Evolutionary conservation across 2,888 invertebrate species (phyloP).

Genomic region (Rhyacophila evoluta): DNA sequence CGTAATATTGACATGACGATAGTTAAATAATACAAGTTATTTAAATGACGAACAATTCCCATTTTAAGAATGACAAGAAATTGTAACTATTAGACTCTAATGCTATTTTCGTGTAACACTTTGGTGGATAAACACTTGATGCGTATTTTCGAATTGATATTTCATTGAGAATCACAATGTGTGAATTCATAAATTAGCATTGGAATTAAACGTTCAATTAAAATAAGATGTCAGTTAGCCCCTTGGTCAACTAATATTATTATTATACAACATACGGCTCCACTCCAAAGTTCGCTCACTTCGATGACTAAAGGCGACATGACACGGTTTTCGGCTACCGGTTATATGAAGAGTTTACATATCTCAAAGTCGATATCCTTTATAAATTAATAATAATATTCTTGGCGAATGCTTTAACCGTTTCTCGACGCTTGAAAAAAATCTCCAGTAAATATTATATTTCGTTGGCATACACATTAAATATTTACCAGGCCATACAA

Average conservation of each 20-base stretch:
- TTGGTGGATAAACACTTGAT: too few species aligned
- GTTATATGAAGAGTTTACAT: background rate
- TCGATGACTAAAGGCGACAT: conserved; percentile 7
- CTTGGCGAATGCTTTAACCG: background rate
- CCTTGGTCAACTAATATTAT: background rate
- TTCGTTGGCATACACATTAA: too few species aligned
- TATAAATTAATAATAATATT: background rate
- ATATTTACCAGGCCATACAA: too few species aligned
- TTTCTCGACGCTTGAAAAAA: background rate
- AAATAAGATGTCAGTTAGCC: background rate
- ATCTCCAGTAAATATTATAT: too few species aligned
- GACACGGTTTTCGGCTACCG: conserved; percentile 13
- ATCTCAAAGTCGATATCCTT: background rate
- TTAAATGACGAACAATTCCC: too few species aligned
- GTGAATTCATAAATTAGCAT: background rate
- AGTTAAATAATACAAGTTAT: too few species aligned
- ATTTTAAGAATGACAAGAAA: too few species aligned
- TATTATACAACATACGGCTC: background rate
- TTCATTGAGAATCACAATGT: background rate
- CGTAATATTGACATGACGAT: too few species aligned
- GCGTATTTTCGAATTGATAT: background rate
- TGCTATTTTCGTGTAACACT: too few species aligned
- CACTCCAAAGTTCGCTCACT: background rate
- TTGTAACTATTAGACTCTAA: too few species aligned
- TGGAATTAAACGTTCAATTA: background rate